These are phyloP conservation scores for Eleutherodactylus coqui DNA, from an alignment of 2,797 vertebrate species.

Conservation along the genomic window DNA sequence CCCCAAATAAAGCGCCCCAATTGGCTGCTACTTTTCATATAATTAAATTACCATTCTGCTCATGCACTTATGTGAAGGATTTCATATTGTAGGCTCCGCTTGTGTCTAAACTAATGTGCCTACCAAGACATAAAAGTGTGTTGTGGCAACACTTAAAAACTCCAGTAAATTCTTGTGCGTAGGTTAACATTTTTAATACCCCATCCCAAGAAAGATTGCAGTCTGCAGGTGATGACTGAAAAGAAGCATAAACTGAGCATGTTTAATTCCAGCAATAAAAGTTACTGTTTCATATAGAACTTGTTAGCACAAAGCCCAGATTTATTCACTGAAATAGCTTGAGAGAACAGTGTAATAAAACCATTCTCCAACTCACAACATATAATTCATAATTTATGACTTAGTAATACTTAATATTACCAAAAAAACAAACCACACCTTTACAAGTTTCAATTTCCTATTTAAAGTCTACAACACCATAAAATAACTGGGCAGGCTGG, in stretches of 20 bases:
- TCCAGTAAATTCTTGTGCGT: background rate
- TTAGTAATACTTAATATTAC: constrained; percentile 53
- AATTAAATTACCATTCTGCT: background rate
- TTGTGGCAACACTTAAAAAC: constrained; percentile 1
- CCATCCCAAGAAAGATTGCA: background rate
- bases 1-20: background rate
- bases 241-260: constrained; percentile 27
- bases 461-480: constrained; percentile 64
- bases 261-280: constrained; percentile 43
- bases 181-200: background rate
- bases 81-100: background rate
- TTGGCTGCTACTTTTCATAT: background rate
- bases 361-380: constrained; percentile 9
- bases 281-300: constrained; percentile 30
- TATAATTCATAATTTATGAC: constrained; percentile 58
- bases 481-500: constrained; percentile 61
- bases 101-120: background rate
- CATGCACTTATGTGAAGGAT: background rate
- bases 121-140: background rate
- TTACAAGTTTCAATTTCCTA: constrained; percentile 67
- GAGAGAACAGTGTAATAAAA: constrained; percentile 55
- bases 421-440: constrained; percentile 65
- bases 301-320: constrained; percentile 38
- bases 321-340: constrained; percentile 12
- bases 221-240: constrained; percentile 28